phyloP scores from a whole-genome alignment of 2,113 vertebrate genomes.

The Progne subis region DNA sequence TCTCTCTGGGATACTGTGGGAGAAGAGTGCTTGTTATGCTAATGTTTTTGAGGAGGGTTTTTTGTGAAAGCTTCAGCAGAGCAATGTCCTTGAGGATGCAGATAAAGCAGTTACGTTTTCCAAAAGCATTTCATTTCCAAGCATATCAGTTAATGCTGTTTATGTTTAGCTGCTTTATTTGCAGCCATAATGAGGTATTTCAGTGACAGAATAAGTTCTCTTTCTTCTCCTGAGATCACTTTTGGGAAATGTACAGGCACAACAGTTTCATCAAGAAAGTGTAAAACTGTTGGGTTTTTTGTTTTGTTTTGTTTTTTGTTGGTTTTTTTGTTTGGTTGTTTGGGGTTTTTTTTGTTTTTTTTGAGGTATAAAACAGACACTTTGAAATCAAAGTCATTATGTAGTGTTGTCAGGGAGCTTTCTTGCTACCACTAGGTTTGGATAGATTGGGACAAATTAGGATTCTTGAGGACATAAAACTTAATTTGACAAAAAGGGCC shows the following conservation, averaged over 20 bases:
- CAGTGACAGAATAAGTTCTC: neutral
- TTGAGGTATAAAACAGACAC: neutral
- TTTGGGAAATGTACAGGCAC: neutral
- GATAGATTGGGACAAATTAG: neutral
- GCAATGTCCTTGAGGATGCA: neutral
- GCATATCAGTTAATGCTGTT: neutral
- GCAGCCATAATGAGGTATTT: neutral
- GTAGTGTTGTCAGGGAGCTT: neutral
- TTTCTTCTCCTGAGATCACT: neutral
- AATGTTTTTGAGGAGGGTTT: neutral
- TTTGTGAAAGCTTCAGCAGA: neutral
- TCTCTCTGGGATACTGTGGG: neutral
- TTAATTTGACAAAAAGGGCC: neutral
- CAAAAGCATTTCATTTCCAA: neutral
- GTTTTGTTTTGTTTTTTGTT: neutral
- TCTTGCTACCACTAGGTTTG: neutral
- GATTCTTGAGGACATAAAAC: neutral
- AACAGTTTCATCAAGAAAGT: neutral
- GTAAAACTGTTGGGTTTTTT: neutral
- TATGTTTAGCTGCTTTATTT: neutral
- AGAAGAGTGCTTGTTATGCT: neutral
- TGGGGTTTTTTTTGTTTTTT: neutral
- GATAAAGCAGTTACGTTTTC: neutral
- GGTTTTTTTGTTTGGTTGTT: neutral
- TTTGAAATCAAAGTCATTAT: neutral